phyloP scores from a whole-genome alignment of 2,113 vertebrate species.

The Triplophysa tibetana region DNA sequence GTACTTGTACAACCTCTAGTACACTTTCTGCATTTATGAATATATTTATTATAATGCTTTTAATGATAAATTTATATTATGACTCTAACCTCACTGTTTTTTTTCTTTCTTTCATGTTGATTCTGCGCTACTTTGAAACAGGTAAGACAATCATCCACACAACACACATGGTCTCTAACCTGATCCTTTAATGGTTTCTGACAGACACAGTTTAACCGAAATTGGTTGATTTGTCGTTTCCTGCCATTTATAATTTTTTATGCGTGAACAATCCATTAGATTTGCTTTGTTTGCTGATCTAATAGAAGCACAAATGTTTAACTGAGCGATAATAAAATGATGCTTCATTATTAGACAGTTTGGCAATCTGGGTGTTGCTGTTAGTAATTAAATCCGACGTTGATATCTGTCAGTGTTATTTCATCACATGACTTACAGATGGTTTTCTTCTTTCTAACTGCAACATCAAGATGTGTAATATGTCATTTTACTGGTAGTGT shows the following conservation, averaged over 20 bases:
- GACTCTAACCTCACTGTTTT: constrained; percentile 3
- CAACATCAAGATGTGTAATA: no score
- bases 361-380: not conserved
- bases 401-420: not conserved
- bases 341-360: not conserved
- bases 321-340: not conserved
- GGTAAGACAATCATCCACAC: constrained; percentile 58
- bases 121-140: constrained; percentile 52
- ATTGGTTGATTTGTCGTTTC: not conserved
- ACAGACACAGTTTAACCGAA: not conserved
- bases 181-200: not conserved
- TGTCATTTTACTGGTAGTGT: no score
- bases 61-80: not conserved
- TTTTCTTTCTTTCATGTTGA: constrained; percentile 65
- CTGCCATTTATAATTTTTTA: not conserved
- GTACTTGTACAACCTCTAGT: not conserved
- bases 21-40: constrained; percentile 27
- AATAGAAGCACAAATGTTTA: not conserved
- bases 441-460: no score
- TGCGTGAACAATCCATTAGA: constrained; percentile 13
- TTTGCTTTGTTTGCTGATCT: not conserved
- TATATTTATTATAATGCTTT: not conserved
- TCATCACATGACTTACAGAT: no score
- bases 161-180: not conserved
- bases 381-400: not conserved